A percentile compares a stretch with the other conserved stretches of the same genome.
These are phyloP conservation scores for Monarcha castaneiventris DNA, from an alignment of 2,113 vertebrate species.

Conservation along the genomic window DNA sequence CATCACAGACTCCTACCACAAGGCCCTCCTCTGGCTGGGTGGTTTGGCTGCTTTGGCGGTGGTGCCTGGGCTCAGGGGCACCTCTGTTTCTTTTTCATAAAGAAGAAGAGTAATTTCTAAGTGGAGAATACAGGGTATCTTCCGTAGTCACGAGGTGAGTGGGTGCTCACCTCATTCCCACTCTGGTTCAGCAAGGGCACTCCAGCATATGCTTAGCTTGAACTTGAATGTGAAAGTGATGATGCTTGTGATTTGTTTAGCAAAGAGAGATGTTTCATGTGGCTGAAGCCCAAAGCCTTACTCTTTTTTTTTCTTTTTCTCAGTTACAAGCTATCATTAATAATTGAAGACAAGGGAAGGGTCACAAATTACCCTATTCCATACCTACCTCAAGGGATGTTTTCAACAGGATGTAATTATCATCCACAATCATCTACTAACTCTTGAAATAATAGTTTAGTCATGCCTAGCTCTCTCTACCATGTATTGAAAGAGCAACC, in stretches of 20 bases:
- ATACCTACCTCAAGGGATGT: neutral
- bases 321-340: neutral
- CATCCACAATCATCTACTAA: neutral
- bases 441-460: neutral
- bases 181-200: neutral
- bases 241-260: neutral
- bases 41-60: neutral
- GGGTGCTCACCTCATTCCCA: neutral
- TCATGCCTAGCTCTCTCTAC: neutral
- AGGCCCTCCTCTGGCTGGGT: neutral
- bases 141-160: fast-evolving
- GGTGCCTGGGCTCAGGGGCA: neutral
- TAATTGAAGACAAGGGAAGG: neutral
- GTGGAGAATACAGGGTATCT: neutral
- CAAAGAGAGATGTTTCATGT: neutral
- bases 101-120: neutral
- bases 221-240: neutral
- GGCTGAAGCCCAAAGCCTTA: neutral
- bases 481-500: neutral
- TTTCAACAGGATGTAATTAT: neutral
- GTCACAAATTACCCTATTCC: neutral
- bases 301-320: neutral
- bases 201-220: neutral
- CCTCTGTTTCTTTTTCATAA: neutral
- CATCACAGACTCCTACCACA: fast-evolving